These are phyloP conservation scores for Chiloscyllium plagiosum DNA, from an alignment of 2,113 vertebrate genomes.

Conservation along the genomic window DNA sequence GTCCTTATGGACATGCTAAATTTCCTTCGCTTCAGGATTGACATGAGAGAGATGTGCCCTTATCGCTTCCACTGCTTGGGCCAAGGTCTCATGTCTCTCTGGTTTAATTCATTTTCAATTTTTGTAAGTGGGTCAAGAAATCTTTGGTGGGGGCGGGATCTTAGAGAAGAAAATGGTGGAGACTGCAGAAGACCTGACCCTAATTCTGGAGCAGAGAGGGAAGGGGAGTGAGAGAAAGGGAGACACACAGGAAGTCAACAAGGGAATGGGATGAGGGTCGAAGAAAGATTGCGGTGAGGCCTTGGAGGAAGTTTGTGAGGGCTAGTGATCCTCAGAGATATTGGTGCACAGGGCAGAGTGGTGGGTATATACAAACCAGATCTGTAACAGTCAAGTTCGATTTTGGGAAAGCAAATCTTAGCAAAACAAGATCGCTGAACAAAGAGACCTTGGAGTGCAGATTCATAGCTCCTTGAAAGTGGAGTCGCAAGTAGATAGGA, in stretches of 20 bases:
- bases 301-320: background rate
- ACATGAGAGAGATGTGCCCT: too few relatives aligned
- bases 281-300: background rate
- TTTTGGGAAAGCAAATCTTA: too few relatives aligned
- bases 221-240: too few relatives aligned
- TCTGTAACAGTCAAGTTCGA: background rate
- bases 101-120: background rate
- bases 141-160: background rate
- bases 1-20: too few relatives aligned
- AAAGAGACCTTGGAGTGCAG: too few relatives aligned
- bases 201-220: background rate
- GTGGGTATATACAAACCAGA: background rate
- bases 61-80: too few relatives aligned
- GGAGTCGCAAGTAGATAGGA: too few relatives aligned
- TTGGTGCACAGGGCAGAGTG: background rate
- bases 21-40: too few relatives aligned
- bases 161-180: background rate
- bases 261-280: background rate
- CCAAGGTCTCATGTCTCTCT: background rate
- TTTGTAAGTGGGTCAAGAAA: background rate
- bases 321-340: background rate
- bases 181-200: background rate
- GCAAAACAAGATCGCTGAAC: too few relatives aligned
- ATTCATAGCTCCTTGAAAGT: too few relatives aligned
- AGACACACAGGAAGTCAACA: background rate